Evolutionary conservation across 2,797 vertebrate species (phyloP).

Genomic region (Diglossa cyanea): DNA sequence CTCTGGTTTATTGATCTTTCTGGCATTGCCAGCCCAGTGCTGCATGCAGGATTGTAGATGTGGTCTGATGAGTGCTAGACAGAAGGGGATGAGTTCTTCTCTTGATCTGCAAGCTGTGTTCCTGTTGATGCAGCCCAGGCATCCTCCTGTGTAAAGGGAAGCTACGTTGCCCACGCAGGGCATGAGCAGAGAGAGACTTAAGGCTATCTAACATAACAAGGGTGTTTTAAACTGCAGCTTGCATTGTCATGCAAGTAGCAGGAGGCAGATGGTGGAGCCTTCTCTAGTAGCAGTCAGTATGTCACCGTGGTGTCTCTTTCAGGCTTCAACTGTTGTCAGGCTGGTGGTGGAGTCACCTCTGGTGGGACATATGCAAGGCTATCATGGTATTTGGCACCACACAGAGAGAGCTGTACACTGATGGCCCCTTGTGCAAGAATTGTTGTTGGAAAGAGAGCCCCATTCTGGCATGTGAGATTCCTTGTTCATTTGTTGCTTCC

Average conservation of each 20-base stretch:
- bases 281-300: conserved; percentile 12
- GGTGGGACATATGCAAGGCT: conserved; percentile 8
- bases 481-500: conserved; percentile 24
- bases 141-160: neutral
- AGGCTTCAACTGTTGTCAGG: conserved; percentile 33
- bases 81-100: neutral
- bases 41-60: neutral
- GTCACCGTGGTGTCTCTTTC: neutral
- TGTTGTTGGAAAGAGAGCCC: neutral
- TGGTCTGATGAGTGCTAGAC: neutral
- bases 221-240: neutral
- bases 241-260: neutral
- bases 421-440: neutral
- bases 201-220: neutral
- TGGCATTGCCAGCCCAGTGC: neutral
- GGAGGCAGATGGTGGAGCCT: conserved; percentile 37
- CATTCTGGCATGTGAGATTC: neutral
- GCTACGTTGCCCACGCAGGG: neutral
- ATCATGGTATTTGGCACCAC: neutral
- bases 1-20: neutral
- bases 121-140: neutral
- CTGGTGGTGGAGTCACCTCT: conserved; percentile 21
- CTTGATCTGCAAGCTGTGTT: neutral
- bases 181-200: neutral
- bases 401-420: neutral